Percentiles rank a stretch among this genome's conserved stretches.
phyloP scores from a whole-genome alignment of 2,797 vertebrate genomes.

The Peromyscus eremicus region DNA sequence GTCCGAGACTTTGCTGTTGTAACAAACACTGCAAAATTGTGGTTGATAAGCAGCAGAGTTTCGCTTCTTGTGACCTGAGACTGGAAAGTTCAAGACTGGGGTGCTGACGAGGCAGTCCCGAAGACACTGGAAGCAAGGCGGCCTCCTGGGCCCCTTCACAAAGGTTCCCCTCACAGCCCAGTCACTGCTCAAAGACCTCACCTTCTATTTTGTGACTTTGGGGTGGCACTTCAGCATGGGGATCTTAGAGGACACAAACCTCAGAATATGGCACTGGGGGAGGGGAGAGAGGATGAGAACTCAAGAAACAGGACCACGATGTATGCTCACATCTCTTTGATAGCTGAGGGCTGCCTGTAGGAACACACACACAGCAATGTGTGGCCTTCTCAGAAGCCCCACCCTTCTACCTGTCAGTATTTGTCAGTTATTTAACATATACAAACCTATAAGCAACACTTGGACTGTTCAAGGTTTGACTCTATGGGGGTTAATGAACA shows the following conservation, averaged over 20 bases:
- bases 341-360: neutral
- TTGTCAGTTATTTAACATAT: conserved; percentile 45
- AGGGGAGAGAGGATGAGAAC: neutral
- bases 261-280: neutral
- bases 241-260: neutral
- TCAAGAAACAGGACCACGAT: conserved; percentile 3
- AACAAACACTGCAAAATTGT: neutral
- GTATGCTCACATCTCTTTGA: neutral
- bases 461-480: neutral
- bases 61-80: neutral
- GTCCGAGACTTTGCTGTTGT: neutral
- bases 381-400: neutral
- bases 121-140: neutral
- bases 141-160: neutral
- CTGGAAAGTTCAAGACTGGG: neutral
- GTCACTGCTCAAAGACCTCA: neutral
- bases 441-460: neutral
- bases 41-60: neutral
- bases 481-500: neutral
- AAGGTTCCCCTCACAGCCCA: neutral
- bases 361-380: neutral
- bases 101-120: neutral
- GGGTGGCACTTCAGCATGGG: neutral
- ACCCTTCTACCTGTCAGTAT: conserved; percentile 11
- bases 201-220: neutral